phyloP scores from a whole-genome alignment of 2,113 vertebrate species.

The Phoxinus phoxinus region DNA sequence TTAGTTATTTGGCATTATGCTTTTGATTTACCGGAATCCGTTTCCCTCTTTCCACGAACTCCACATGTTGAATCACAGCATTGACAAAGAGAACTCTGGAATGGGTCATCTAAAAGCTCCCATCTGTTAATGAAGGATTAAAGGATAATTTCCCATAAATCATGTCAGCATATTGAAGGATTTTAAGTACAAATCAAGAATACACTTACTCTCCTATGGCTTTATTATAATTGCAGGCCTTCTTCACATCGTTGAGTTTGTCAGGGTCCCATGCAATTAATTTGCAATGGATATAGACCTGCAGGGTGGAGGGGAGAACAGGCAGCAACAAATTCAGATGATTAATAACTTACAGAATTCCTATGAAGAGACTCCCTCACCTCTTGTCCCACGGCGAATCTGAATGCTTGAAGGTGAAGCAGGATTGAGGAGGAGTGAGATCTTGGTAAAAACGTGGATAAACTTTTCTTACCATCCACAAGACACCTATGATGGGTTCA shows the following conservation, averaged over 20 bases:
- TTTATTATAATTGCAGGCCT: conserved; percentile 76
- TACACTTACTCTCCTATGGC: conserved; percentile 64
- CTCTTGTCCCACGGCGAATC: conserved; percentile 62
- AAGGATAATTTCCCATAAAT: neutral
- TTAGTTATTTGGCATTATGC: neutral
- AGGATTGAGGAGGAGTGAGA: conserved; percentile 65
- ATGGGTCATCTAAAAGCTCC: conserved; percentile 72
- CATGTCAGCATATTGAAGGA: neutral
- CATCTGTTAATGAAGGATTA: conserved; percentile 61
- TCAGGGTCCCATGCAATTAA: conserved; percentile 76
- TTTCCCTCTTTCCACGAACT: conserved; percentile 50
- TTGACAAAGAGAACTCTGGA: conserved; percentile 65
- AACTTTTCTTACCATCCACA: conserved; percentile 65
- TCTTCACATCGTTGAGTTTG: conserved; percentile 64
- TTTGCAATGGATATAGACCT: conserved; percentile 81
- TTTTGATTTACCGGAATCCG: conserved; percentile 48
- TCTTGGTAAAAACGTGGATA: conserved; percentile 73
- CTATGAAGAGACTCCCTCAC: conserved; percentile 46
- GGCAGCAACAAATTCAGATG: neutral
- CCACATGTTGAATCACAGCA: conserved; percentile 71
- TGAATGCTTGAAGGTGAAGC: conserved; percentile 76
- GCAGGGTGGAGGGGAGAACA: neutral
- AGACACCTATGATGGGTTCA: conserved; percentile 72
- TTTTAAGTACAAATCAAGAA: neutral
- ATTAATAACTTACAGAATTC: neutral